Conservation (phyloP, 2,797 vertebrate genomes). For the Sebastes elongatus region DNA sequence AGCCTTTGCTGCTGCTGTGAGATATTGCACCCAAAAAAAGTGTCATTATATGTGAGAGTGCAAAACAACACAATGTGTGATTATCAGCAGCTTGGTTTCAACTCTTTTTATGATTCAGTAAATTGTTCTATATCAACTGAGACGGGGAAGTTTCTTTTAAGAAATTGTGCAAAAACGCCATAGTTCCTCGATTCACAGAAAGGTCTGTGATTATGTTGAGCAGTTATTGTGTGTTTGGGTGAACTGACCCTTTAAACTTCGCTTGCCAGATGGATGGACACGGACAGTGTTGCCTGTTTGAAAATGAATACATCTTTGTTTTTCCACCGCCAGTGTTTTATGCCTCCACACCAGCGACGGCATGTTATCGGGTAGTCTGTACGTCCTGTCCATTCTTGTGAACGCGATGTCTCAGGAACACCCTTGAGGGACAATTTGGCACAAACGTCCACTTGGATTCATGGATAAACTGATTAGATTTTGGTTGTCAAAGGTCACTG, state of each 20-base stretch:
- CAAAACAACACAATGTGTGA: neutral
- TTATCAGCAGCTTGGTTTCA: neutral
- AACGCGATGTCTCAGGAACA: too few species aligned
- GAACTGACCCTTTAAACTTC: neutral
- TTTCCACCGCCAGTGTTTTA: neutral
- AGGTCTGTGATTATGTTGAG: neutral
- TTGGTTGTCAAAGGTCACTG: too few species aligned
- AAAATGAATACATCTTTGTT: neutral
- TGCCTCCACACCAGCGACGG: too few species aligned
- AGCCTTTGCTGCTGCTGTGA: neutral
- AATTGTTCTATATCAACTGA: neutral
- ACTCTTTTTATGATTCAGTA: neutral
- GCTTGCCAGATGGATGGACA: neutral
- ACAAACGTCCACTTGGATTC: too few species aligned
- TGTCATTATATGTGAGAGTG: neutral
- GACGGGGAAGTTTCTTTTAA: neutral
- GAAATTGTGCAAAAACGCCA: neutral
- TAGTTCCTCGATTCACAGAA: neutral
- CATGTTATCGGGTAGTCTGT: too few species aligned
- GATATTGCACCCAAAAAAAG: neutral
- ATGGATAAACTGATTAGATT: fast-evolving
- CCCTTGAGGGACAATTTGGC: too few species aligned
- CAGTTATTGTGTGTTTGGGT: neutral
- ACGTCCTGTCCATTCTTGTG: too few species aligned
- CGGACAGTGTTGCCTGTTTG: neutral